Evolutionary conservation across 2,797 vertebrate genomes (phyloP).

Genomic region (Acipenser transmontanus): DNA sequence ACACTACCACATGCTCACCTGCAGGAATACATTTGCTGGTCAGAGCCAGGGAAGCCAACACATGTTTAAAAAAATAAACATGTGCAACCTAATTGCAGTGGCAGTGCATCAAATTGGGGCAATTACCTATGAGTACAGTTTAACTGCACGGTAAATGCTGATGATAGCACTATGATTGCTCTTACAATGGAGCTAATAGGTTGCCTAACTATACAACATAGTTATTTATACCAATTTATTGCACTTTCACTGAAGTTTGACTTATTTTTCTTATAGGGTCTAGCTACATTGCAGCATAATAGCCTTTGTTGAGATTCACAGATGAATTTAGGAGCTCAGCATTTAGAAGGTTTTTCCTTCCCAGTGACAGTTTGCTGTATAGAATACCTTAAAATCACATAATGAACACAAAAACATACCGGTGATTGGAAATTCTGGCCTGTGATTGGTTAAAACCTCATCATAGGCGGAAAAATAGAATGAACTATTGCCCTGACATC

Average conservation of each 20-base stretch:
- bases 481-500: too few species aligned
- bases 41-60: constrained; percentile 10
- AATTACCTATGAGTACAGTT: constrained; percentile 14
- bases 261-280: constrained; percentile 28
- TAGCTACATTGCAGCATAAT: constrained; percentile 25
- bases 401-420: too few species aligned
- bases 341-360: too few species aligned
- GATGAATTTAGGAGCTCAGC: too few species aligned
- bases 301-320: constrained; percentile 12
- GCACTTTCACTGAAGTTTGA: constrained; percentile 22
- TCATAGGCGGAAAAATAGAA: too few species aligned
- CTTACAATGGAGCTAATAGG: constrained; percentile 5
- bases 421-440: too few species aligned
- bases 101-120: constrained; percentile 11
- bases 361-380: too few species aligned
- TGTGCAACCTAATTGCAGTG: constrained; percentile 3
- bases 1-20: neutral
- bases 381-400: too few species aligned
- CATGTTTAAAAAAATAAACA: neutral
- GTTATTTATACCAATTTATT: constrained; percentile 12
- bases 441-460: too few species aligned
- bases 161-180: constrained; percentile 15
- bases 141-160: neutral
- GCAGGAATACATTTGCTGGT: neutral
- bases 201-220: neutral